Evolutionary conservation across 2,113 vertebrate species (phyloP), one percentile per base, ranked within the genome.

Genomic region (Otocyon megalotis): DNA sequence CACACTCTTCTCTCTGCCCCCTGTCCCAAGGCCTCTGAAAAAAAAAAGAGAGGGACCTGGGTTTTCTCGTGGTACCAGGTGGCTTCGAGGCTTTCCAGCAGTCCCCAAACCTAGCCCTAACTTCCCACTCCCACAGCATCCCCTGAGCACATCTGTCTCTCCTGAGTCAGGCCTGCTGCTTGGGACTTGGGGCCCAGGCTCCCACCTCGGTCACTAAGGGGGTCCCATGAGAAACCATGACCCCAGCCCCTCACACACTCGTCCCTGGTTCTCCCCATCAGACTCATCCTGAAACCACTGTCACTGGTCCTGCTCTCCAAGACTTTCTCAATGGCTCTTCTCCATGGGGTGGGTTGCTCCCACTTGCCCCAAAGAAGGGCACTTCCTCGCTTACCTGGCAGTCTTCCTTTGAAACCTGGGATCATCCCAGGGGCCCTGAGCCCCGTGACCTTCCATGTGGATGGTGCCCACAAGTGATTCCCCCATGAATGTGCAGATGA

Each of bases 221-320:
- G 12, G 32, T 9, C 13, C 87, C 3, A 0, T 1, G 5, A 72
- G 22, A 60, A 53, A 13, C n/a, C 32, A 0, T 0, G 30, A 81
- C 50, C 32, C 13, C 54, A 43, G 12, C 3, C 35, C 8, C 43
- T 82, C 13, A 14, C 1, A 1, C 11, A 5, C 9, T 17, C 12
- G 63, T n/a, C 43, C 58, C 83, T 28, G 32, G 9, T 37, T 5
- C 26, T 22, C 72, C 13, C 3, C 14, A 15, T 32, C 48, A 37
- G 20, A 37, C 35, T 72, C 11, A 19, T 72, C 35, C 69, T 37
- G 20, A 43, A 72, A 37, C 35, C 69, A 13, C 63, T 32, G 11
- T 37, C 69, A 22, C 22, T 89, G n/a, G 24, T 48, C 3, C 3
- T n/a, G 17, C 13, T 26, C 56, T 56, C 14, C 63, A 65, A 26